These are phyloP conservation scores for Argyresthia goedartella DNA, from an alignment of 2,888 invertebrate genomes.

Conservation along the genomic window DNA sequence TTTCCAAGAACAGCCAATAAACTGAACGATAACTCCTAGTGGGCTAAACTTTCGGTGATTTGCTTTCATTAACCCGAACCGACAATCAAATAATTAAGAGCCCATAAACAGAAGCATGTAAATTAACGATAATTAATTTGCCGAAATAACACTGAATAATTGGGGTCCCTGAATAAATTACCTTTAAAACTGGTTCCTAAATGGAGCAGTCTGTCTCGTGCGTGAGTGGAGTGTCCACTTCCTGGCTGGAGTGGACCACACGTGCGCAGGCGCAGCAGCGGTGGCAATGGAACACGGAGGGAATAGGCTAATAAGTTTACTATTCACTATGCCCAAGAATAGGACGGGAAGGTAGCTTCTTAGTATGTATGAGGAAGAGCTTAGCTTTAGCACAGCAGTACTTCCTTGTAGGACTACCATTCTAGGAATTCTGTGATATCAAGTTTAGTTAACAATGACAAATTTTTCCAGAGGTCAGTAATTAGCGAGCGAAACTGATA, in stretches of 20 bases:
- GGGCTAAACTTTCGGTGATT: too few relatives aligned
- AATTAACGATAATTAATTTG: background rate
- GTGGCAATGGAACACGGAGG: constrained; percentile 1
- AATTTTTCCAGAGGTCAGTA: too few relatives aligned
- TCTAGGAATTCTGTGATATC: background rate
- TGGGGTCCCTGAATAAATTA: background rate
- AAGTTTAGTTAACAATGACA: too few relatives aligned
- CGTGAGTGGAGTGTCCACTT: background rate
- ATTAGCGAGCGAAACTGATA: too few relatives aligned
- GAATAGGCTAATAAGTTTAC: background rate
- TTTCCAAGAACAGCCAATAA: too few relatives aligned
- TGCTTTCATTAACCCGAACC: too few relatives aligned
- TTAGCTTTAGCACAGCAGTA: background rate
- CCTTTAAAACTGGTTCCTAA: background rate
- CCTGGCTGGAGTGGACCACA: background rate
- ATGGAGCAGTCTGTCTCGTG: background rate
- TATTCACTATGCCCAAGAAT: background rate
- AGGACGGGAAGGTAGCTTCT: too few relatives aligned
- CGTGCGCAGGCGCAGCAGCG: background rate
- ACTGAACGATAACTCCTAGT: too few relatives aligned
- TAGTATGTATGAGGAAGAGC: background rate
- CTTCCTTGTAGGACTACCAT: background rate
- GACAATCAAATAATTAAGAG: too few relatives aligned
- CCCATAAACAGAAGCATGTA: too few relatives aligned
- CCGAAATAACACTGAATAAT: background rate